Percentiles rank a stretch among this genome's conserved stretches.
These are phyloP conservation scores for Ochotona curzoniae DNA, from an alignment of 2,113 vertebrate genomes.

Conservation along the genomic window DNA sequence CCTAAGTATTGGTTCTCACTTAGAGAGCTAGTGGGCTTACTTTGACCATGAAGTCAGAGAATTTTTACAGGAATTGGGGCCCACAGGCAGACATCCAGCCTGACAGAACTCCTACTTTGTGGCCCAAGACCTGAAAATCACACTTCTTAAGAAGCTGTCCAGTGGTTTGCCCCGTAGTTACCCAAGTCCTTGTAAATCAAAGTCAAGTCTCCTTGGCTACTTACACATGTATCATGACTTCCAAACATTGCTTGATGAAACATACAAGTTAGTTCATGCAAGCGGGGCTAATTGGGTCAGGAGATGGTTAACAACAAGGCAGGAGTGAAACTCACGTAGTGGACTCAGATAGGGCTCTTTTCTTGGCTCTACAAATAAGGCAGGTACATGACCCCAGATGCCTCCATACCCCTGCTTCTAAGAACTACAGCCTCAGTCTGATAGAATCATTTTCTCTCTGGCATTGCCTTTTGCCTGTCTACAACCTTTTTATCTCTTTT, in stretches of 20 bases:
- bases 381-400: rapidly evolving
- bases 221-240: not conserved
- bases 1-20: not conserved
- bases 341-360: no score
- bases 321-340: not conserved
- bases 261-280: not conserved
- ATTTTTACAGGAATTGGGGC: not conserved
- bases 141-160: not conserved
- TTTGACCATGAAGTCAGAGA: not conserved
- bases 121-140: not conserved
- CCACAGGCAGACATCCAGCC: not conserved
- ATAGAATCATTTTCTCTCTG: not conserved
- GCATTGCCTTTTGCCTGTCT: not conserved
- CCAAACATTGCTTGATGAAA: not conserved
- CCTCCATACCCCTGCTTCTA: not conserved
- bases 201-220: not conserved
- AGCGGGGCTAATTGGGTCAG: not conserved
- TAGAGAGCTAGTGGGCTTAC: not conserved
- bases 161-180: not conserved
- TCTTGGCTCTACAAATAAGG: not conserved
- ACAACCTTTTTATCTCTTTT: not conserved
- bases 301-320: not conserved
- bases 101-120: not conserved
- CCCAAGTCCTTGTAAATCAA: not conserved
- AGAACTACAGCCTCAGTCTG: not conserved